Percentiles rank a stretch among this genome's conserved stretches.
These are phyloP conservation scores for Tipula helvola DNA, from an alignment of 2,888 invertebrate genomes.

Conservation along the genomic window DNA sequence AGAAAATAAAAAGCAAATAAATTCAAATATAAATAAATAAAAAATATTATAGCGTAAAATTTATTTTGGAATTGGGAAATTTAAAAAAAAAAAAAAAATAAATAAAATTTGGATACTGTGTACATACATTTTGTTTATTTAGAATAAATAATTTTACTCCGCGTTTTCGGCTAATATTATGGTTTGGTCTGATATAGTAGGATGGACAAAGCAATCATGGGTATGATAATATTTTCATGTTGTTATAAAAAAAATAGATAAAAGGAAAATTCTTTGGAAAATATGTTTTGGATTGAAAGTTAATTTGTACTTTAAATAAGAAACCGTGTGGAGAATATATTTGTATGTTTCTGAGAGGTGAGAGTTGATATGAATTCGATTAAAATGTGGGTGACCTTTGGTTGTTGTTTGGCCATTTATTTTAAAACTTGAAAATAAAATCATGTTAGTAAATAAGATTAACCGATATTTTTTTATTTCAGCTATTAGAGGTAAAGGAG, in stretches of 20 bases:
- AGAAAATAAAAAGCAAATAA: not conserved
- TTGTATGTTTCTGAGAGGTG: too few species aligned
- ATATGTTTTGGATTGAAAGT: not conserved
- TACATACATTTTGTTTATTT: not conserved
- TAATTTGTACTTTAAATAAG: not conserved
- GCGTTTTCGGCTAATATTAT: not conserved
- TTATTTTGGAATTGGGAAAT: not conserved
- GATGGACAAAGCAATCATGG: not conserved
- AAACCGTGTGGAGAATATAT: not conserved
- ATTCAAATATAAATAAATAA: not conserved
- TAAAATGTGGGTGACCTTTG: too few species aligned
- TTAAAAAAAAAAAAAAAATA: not conserved
- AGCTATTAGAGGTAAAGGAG: too few species aligned
- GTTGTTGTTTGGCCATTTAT: too few species aligned
- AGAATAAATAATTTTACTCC: not conserved
- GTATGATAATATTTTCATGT: not conserved
- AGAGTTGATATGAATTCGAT: too few species aligned
- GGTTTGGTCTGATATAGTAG: not conserved
- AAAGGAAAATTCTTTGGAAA: not conserved
- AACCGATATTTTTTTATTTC: too few species aligned
- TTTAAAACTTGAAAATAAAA: too few species aligned
- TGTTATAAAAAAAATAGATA: not conserved
- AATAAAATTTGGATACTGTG: not conserved
- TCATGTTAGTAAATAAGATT: too few species aligned
- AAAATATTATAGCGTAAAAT: not conserved